Percentiles rank a stretch among this genome's conserved stretches.
Conservation (phyloP, 1,140 invertebrate genomes). For the Drosophila eugracilis region DNA sequence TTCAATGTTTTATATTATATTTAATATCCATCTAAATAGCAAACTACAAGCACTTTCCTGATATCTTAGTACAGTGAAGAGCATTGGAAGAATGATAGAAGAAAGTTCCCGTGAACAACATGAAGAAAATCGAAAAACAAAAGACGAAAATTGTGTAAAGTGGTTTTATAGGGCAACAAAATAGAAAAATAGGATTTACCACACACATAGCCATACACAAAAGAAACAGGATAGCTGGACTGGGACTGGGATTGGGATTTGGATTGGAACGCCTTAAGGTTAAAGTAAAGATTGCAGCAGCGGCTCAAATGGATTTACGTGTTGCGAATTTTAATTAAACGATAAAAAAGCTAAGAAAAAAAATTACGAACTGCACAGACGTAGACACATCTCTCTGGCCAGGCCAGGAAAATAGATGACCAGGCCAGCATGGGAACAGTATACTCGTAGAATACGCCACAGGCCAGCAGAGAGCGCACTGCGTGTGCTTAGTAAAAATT, state of each 20-base stretch:
- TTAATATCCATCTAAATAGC: not conserved
- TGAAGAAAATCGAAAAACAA: slow-evolving; percentile 78
- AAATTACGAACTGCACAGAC: slow-evolving; percentile 60
- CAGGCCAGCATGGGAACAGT: slow-evolving; percentile 14
- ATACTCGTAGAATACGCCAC: slow-evolving; percentile 5
- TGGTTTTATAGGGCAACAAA: slow-evolving; percentile 82
- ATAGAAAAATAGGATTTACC: slow-evolving; percentile 83
- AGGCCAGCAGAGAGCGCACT: slow-evolving; percentile 65
- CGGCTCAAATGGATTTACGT: slow-evolving; percentile 83
- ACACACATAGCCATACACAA: slow-evolving; percentile 54
- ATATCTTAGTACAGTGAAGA: not conserved
- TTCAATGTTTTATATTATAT: too few species aligned
- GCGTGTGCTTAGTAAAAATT: slow-evolving; percentile 80
- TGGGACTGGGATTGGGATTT: slow-evolving; percentile 39
- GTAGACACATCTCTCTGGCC: slow-evolving; percentile 48
- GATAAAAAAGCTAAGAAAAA: slow-evolving; percentile 66
- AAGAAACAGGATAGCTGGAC: slow-evolving; percentile 15
- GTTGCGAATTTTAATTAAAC: slow-evolving; percentile 84
- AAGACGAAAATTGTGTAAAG: slow-evolving; percentile 83
- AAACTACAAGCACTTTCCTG: not conserved
- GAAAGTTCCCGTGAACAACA: slow-evolving; percentile 51
- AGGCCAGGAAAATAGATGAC: slow-evolving; percentile 45
- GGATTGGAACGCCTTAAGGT: slow-evolving; percentile 72
- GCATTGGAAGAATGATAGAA: slow-evolving; percentile 9
- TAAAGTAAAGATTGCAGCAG: slow-evolving; percentile 83